Percentiles rank a stretch among this genome's conserved stretches.
Evolutionary conservation across 2,797 vertebrate genomes (phyloP).

Genomic region (Adrianichthys oophorus): DNA sequence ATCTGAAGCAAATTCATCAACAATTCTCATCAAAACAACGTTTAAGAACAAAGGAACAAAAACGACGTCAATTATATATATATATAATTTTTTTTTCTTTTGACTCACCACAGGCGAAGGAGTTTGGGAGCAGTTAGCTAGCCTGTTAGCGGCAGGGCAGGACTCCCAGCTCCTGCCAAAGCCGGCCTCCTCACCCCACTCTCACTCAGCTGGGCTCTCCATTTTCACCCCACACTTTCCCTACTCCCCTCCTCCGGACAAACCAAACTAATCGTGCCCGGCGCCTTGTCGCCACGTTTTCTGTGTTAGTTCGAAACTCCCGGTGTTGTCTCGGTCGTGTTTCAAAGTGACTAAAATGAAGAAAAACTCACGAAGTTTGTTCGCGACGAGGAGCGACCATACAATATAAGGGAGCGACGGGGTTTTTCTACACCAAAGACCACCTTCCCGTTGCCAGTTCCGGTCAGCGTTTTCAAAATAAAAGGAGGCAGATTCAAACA

Average conservation of each 20-base stretch:
- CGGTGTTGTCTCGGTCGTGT: neutral
- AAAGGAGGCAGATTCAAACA: constrained; percentile 4
- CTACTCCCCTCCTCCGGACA: constrained; percentile 55
- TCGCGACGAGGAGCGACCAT: constrained; percentile 7
- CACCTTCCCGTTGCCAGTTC: constrained; percentile 46
- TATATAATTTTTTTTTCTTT: too few species aligned
- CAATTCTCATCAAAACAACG: too few species aligned
- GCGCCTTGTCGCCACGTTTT: neutral
- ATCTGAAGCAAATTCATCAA: too few species aligned
- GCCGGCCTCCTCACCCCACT: constrained; percentile 79
- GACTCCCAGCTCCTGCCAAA: constrained; percentile 64
- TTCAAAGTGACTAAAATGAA: neutral
- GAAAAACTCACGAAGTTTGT: constrained; percentile 17
- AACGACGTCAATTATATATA: neutral
- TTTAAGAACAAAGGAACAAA: neutral
- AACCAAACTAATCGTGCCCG: constrained; percentile 10
- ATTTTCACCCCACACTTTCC: constrained; percentile 68
- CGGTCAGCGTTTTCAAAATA: constrained; percentile 47
- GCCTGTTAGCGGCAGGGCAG: constrained; percentile 67
- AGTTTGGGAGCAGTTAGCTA: constrained; percentile 52
- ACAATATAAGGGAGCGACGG: constrained; percentile 17
- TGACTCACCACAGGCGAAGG: constrained; percentile 54
- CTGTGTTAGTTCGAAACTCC: neutral
- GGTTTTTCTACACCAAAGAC: constrained; percentile 69
- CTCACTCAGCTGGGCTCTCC: constrained; percentile 79